Evolutionary conservation across 2,888 invertebrate genomes (phyloP).

Genomic region (Sphaerophoria taeniata): DNA sequence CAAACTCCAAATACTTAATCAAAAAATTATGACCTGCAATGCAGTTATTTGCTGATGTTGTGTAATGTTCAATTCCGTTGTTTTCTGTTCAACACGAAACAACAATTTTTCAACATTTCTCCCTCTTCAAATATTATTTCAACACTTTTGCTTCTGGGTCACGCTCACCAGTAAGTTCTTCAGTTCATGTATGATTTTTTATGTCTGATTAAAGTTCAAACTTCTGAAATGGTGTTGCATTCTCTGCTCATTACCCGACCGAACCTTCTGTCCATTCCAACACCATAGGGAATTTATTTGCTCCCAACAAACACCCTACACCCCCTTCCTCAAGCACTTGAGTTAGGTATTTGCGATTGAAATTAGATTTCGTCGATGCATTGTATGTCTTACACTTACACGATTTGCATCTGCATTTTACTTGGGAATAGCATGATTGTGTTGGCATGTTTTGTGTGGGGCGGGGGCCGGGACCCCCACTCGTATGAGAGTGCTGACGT

Average conservation of each 20-base stretch:
- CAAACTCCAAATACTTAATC: conserved; percentile 28
- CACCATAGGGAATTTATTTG: not conserved
- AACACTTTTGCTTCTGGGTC: conserved; percentile 36
- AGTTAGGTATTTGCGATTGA: conserved; percentile 64
- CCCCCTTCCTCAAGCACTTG: conserved; percentile 7
- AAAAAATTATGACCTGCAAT: conserved; percentile 24
- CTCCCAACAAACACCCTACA: not conserved
- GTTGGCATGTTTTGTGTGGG: conserved; percentile 4
- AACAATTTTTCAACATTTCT: conserved; percentile 28
- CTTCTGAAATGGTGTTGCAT: not conserved
- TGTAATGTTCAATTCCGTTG: not conserved
- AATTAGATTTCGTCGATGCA: conserved; percentile 66
- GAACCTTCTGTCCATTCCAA: not conserved
- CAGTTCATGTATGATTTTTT: conserved; percentile 12
- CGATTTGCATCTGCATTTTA: conserved; percentile 60
- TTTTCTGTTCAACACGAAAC: conserved; percentile 13
- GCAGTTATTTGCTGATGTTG: not conserved
- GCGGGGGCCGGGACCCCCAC: not conserved
- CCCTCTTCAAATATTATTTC: conserved; percentile 20
- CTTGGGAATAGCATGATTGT: conserved; percentile 13
- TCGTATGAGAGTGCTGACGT: conserved; percentile 12
- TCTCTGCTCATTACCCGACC: conserved; percentile 34
- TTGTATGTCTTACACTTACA: conserved; percentile 66
- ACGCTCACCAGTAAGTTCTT: conserved; percentile 2
- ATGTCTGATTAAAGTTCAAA: conserved; percentile 33